Percentiles rank a stretch among this genome's conserved stretches.
Evolutionary conservation across 2,113 vertebrate genomes (phyloP).

Genomic region (Neoarius graeffei): DNA sequence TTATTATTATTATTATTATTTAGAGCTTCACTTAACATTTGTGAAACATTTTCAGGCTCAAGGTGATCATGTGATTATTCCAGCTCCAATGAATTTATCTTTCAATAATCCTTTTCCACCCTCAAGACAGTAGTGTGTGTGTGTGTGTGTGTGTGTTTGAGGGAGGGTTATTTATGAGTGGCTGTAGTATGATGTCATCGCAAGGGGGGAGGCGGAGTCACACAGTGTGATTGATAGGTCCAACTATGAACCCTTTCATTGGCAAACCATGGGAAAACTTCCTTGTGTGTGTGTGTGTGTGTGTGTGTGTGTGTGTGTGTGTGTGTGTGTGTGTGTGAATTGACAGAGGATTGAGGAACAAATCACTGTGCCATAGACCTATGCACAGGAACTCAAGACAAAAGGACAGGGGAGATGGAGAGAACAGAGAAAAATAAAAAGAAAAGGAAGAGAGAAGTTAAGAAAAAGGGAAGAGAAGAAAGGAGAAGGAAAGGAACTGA

Average conservation of each 20-base stretch:
- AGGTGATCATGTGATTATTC: not conserved
- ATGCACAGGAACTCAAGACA: not conserved
- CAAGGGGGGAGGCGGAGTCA: constrained; percentile 20
- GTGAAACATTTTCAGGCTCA: not conserved
- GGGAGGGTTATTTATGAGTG: not conserved
- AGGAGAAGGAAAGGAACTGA: constrained; percentile 14
- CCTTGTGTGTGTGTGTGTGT: constrained; percentile 33
- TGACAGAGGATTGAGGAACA: not conserved
- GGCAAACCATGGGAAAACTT: constrained; percentile 37
- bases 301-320: constrained; percentile 38
- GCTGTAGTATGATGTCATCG: constrained; percentile 33
- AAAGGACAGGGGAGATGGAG: constrained; percentile 19
- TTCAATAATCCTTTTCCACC: not conserved
- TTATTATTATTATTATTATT: not conserved
- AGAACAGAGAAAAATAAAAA: constrained; percentile 16
- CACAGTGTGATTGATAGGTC: constrained; percentile 45
- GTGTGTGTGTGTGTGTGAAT: constrained; percentile 13
- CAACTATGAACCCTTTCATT: constrained; percentile 44
- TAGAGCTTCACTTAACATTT: not conserved
- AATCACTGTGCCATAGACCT: constrained; percentile 19
- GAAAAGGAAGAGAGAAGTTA: constrained; percentile 6
- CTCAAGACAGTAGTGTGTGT: not conserved
- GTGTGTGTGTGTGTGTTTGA: not conserved
- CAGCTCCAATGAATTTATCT: not conserved
- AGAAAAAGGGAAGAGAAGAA: constrained; percentile 7